phyloP scores from a whole-genome alignment of 2,888 invertebrate species.

The Idaea dimidiata region DNA sequence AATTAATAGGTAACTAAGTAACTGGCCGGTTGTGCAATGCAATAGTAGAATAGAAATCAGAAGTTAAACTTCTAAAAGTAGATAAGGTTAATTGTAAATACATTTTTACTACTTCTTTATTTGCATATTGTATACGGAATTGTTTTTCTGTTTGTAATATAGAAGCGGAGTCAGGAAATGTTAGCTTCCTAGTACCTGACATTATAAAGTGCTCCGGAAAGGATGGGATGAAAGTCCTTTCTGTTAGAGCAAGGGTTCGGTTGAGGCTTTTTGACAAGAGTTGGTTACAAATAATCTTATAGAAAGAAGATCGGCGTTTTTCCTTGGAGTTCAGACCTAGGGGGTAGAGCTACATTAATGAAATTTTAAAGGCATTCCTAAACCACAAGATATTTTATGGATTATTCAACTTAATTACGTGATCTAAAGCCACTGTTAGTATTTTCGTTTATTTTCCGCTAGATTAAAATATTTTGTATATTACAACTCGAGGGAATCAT shows the following conservation, averaged over 20 bases:
- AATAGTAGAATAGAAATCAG: constrained; percentile 56
- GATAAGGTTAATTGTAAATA: constrained; percentile 15
- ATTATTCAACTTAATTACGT: too few relatives aligned
- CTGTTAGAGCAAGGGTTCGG: constrained; percentile 56
- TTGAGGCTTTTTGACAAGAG: constrained; percentile 44
- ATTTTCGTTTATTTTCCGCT: too few relatives aligned
- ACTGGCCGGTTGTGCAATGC: constrained; percentile 77
- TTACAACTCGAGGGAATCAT: too few relatives aligned
- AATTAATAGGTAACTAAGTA: not conserved
- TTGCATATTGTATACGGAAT: constrained; percentile 29
- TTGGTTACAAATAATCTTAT: constrained; percentile 64
- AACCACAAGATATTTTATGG: too few relatives aligned
- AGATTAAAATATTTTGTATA: too few relatives aligned
- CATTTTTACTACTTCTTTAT: constrained; percentile 20
- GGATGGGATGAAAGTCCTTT: constrained; percentile 44
- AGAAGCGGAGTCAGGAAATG: constrained; percentile 63
- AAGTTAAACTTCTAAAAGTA: constrained; percentile 18
- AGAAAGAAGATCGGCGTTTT: not conserved
- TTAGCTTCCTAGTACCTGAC: constrained; percentile 80
- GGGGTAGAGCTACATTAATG: too few relatives aligned
- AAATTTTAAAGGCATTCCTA: too few relatives aligned
- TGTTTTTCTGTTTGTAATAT: constrained; percentile 12
- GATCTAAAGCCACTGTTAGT: too few relatives aligned
- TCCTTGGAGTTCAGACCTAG: too few relatives aligned
- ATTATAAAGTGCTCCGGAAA: constrained; percentile 63